A percentile compares a stretch with the other conserved stretches of the same genome.
Evolutionary conservation across 1,140 invertebrate genomes (phyloP).

Genomic region (Popillia japonica): DNA sequence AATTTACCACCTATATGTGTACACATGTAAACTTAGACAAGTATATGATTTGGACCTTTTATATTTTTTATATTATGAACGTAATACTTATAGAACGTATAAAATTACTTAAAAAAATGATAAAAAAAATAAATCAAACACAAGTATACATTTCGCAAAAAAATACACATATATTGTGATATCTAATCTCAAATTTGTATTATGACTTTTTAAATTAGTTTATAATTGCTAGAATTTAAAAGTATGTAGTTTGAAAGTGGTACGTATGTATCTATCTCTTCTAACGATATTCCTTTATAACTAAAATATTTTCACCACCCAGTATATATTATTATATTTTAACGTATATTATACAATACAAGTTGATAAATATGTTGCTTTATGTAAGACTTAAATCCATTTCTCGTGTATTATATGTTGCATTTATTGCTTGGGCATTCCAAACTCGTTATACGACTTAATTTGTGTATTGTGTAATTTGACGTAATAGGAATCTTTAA

Average conservation of each 20-base stretch:
- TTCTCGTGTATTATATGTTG: neutral
- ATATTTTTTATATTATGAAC: conserved; percentile 7
- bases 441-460: neutral
- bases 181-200: neutral
- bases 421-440: neutral
- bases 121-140: neutral
- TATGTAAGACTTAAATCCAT: no score
- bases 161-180: conserved; percentile 19
- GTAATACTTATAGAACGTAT: neutral
- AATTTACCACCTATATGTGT: neutral
- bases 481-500: neutral
- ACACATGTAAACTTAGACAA: neutral
- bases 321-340: neutral
- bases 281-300: neutral
- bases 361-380: no score
- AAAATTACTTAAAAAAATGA: neutral
- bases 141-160: neutral
- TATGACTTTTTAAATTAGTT: conserved; percentile 3
- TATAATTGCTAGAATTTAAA: neutral
- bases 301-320: neutral
- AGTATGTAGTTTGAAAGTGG: neutral
- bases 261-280: neutral
- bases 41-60: conserved; percentile 23
- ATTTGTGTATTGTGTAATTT: neutral
- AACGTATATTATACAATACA: no score